Evolutionary conservation across 2,113 vertebrate species (phyloP).

Genomic region (Pomatorhinus ruficollis): DNA sequence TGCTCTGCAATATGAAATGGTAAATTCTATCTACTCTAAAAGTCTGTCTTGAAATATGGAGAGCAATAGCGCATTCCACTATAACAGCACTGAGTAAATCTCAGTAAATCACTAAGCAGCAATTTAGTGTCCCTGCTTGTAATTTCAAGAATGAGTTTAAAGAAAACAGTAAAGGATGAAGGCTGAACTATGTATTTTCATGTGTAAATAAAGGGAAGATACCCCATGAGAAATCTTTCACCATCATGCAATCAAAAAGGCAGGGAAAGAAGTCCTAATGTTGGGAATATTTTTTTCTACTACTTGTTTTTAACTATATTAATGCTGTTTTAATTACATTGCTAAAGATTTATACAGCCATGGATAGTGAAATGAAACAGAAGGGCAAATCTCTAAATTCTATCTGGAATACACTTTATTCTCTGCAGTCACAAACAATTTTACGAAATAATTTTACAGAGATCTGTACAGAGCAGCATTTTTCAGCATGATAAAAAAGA

Average conservation of each 20-base stretch:
- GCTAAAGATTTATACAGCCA: background rate
- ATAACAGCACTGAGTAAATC: background rate
- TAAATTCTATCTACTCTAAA: background rate
- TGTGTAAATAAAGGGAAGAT: background rate
- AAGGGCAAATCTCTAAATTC: background rate
- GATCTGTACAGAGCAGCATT: background rate
- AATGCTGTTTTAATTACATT: background rate
- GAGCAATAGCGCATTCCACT: background rate
- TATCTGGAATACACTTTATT: background rate
- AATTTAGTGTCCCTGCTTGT: background rate
- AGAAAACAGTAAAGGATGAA: background rate
- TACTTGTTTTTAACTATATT: background rate
- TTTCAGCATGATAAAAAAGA: background rate
- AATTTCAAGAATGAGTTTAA: background rate
- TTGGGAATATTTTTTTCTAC: background rate
- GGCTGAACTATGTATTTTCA: background rate
- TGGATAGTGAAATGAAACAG: background rate
- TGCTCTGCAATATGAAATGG: background rate
- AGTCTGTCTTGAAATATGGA: background rate
- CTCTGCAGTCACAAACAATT: background rate
- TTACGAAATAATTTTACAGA: background rate
- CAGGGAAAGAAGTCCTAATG: background rate
- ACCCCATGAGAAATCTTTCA: background rate
- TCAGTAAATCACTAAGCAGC: background rate
- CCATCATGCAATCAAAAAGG: background rate